Percentiles rank a stretch among this genome's conserved stretches.
These are phyloP conservation scores for Epistrophe eligans DNA, from an alignment of 2,888 invertebrate species.

Conservation along the genomic window DNA sequence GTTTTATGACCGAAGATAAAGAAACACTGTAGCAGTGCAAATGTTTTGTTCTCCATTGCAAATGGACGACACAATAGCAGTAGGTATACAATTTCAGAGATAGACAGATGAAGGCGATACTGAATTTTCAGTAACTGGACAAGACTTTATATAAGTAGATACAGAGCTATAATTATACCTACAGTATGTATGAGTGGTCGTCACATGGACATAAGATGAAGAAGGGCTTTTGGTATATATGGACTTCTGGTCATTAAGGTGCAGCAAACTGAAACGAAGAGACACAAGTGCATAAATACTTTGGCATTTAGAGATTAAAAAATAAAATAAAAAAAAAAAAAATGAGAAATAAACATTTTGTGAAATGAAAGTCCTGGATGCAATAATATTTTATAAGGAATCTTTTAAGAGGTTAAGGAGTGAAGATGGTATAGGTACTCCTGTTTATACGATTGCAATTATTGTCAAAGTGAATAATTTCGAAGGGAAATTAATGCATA, in stretches of 20 bases:
- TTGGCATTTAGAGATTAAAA: constrained; percentile 41
- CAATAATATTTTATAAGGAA: neutral
- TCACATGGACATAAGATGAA: constrained; percentile 33
- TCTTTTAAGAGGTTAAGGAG: neutral
- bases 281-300: constrained; percentile 67
- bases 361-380: neutral
- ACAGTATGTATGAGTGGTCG: constrained; percentile 13
- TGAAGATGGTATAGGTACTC: neutral
- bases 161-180: neutral
- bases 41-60: constrained; percentile 69
- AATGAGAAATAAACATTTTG: constrained; percentile 33
- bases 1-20: constrained; percentile 75
- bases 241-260: constrained; percentile 58
- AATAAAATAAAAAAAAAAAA: neutral
- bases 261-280: constrained; percentile 71
- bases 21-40: constrained; percentile 64
- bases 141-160: constrained; percentile 9
- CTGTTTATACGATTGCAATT: neutral
- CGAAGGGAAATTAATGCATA: neutral
- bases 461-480: constrained; percentile 40
- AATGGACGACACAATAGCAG: constrained; percentile 49
- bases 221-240: constrained; percentile 15
- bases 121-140: constrained; percentile 1
- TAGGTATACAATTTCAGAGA: constrained; percentile 34
- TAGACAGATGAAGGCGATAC: constrained; percentile 58